A percentile compares a stretch with the other conserved stretches of the same genome.
phyloP scores from a whole-genome alignment of 2,888 invertebrate genomes.

The Trachelus troglodyta region DNA sequence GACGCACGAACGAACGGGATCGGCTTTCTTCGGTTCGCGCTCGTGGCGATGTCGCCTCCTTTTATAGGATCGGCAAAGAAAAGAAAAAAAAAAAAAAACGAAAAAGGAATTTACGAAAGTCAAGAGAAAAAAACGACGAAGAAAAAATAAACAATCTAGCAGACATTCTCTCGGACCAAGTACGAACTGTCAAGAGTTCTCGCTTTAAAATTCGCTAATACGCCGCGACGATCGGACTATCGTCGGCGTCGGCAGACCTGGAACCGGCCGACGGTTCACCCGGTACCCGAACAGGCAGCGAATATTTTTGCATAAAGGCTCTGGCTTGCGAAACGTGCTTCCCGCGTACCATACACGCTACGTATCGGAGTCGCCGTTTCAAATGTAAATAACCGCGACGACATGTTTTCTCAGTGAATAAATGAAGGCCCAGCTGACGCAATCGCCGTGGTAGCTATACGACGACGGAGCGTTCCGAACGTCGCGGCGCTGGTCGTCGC shows the following conservation, averaged over 20 bases:
- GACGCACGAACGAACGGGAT: background rate
- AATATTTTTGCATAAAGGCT: constrained; percentile 27
- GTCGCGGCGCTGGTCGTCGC: background rate
- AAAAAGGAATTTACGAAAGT: too few relatives aligned
- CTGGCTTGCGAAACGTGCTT: constrained; percentile 10
- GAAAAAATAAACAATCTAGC: too few relatives aligned
- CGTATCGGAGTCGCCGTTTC: constrained; percentile 19
- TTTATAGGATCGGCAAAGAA: background rate
- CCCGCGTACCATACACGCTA: background rate
- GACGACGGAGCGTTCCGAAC: background rate
- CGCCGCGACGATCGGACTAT: too few relatives aligned
- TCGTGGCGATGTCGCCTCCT: background rate
- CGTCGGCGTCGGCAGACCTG: background rate
- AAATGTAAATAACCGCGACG: constrained; percentile 39
- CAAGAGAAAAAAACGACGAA: too few relatives aligned
- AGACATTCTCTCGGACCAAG: too few relatives aligned
- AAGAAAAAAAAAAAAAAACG: too few relatives aligned
- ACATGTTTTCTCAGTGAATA: constrained; percentile 38
- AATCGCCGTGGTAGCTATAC: constrained; percentile 18
- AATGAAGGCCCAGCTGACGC: constrained; percentile 37
- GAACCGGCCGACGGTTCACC: background rate
- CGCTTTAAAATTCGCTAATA: too few relatives aligned
- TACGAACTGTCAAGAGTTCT: too few relatives aligned
- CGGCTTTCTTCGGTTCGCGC: background rate
- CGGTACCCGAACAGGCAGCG: background rate